These are phyloP conservation scores for Amitus sp. DNA, from an alignment of 2,888 invertebrate species.

Conservation along the genomic window DNA sequence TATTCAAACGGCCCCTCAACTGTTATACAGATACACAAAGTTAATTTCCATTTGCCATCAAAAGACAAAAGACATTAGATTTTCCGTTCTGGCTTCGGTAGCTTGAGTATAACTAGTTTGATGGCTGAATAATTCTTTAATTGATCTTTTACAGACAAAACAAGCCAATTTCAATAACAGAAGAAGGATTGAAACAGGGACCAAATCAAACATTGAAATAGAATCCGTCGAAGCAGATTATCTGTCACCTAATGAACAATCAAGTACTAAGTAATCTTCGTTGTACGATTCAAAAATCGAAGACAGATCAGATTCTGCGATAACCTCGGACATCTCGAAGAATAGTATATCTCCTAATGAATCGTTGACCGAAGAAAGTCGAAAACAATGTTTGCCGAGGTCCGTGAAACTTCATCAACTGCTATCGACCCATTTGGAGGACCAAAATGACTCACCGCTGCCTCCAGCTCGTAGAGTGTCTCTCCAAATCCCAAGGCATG, in stretches of 20 bases:
- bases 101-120: too few species aligned
- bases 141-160: too few species aligned
- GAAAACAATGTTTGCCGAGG: constrained; percentile 39
- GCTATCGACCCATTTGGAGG: constrained; percentile 53
- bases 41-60: too few species aligned
- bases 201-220: background rate
- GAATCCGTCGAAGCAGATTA: background rate
- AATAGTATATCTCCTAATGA: constrained; percentile 25
- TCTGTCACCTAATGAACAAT: constrained; percentile 12
- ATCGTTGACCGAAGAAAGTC: constrained; percentile 2
- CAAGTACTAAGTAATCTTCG: constrained; percentile 25
- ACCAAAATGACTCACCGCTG: constrained; percentile 44
- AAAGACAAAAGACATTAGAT: too few species aligned
- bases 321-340: constrained; percentile 15
- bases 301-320: constrained; percentile 18
- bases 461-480: constrained; percentile 48
- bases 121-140: too few species aligned
- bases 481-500: constrained; percentile 45
- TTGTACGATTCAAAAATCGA: background rate
- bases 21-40: too few species aligned
- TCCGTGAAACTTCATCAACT: constrained; percentile 52
- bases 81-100: too few species aligned
- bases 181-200: too few species aligned
- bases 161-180: too few species aligned
- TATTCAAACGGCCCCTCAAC: too few species aligned